Evolutionary conservation across 2,797 vertebrate species (phyloP), one percentile per base, ranked within the genome.

Genomic region (Scarus forsteni): DNA sequence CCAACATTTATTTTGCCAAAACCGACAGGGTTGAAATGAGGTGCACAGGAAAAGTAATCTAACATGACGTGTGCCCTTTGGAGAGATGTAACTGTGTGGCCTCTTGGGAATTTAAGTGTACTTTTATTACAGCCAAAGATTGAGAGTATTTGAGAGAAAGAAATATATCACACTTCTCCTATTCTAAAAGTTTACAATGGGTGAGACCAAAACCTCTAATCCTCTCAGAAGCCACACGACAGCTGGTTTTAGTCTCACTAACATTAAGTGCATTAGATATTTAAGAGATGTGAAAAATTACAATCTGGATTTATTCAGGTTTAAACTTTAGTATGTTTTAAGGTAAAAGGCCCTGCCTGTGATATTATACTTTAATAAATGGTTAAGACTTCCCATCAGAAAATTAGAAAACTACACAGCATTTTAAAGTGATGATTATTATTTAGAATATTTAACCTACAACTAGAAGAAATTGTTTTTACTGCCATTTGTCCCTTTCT

Each of bases 31-130:
- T 79, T 85, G 69, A 48, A 66, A 77, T 52, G 57, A 48, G 71
- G 77, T 53, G 70, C 65, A 38, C 82, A 80, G 89, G 82, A 75
- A 84, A 89, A 91, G 79, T 86, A 70, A 88, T 90, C 74, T 51
- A 64, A 66, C 73, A 52, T 81, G 85, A 88, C 67, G 70, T 73
- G 70, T 81, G 86, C 38, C 82, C 85, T 89, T 77, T 81, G 5
- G 66, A 83, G 69, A 86, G 71, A 67, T 68, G 71, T 66, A 72
- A 59, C 55, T 78, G 66, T 46, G 66, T 59, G 79, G 85, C 85
- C 73, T 34, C 5, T 7, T 77, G 60, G 66, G 45, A 73, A 55
- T 44, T 38, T 71, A 58, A 63, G 68, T 65, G 43, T 45, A 59
- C 71, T 77, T 73, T 60, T 10, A 34, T 61, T 50, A n/a, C 46